Evolutionary conservation across 2,797 vertebrate genomes (phyloP).

Genomic region (Falco rusticolus): DNA sequence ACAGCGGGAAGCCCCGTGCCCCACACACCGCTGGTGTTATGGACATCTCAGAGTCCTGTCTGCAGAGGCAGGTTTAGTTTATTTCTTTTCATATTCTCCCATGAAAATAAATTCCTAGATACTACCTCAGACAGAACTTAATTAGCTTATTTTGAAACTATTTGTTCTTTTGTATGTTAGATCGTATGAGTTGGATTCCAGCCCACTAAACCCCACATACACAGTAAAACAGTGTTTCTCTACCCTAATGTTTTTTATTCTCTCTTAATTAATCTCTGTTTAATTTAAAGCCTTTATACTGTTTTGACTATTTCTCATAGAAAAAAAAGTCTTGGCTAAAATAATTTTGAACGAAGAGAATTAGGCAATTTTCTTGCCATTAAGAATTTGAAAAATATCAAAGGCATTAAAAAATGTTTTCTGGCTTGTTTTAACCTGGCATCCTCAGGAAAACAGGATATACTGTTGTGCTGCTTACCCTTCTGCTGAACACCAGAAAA

Average conservation of each 20-base stretch:
- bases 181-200: background rate
- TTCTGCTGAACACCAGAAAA: background rate
- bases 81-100: background rate
- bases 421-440: background rate
- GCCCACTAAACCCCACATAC: background rate
- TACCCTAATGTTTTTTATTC: background rate
- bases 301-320: background rate
- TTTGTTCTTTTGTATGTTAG: background rate
- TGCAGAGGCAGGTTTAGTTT: background rate
- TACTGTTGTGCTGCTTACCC: background rate
- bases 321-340: background rate
- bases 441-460: background rate
- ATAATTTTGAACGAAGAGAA: background rate
- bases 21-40: rapidly evolving
- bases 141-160: background rate
- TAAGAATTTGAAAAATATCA: background rate
- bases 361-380: background rate
- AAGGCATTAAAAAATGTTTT: background rate
- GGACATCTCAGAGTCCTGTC: background rate
- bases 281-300: background rate
- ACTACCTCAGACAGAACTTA: background rate
- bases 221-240: background rate
- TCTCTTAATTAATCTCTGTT: background rate
- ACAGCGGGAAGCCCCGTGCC: background rate
- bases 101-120: background rate